Evolutionary conservation across 2,888 invertebrate genomes (phyloP), one percentile per base, ranked within the genome.

Genomic region (Sinopyrophorus schimmeli): DNA sequence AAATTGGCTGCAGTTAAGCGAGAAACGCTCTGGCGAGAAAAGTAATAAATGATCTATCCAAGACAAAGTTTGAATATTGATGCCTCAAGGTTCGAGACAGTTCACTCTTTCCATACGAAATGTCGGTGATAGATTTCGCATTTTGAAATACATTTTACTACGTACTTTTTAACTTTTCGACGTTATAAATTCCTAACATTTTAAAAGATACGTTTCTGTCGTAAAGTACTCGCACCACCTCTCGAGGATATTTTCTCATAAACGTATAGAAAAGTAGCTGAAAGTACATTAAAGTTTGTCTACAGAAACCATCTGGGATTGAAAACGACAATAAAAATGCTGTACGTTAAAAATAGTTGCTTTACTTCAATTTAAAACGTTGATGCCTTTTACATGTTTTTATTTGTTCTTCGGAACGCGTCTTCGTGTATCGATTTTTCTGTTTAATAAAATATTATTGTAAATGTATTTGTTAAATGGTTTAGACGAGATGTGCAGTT

Each of bases 21-120:
- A 58, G 55, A 58, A 58, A 59, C 54, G 60, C 61, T 59, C 57
- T 61, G 43, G 58, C 57, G 60, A 64, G 67, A 65, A 66, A 61
- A 66, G 62, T 71, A 70, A 72, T 70, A 72, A 71, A 72, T 70
- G 71, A 70, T 70, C 66, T 63, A 58, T 59, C 57, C 55, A 61
- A 62, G 67, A 71, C 71, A 66, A 67, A 68, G 66, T 70, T 69
- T 70, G 72, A 71, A 71, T 72, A 71, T 71, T 71, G 71, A 72
- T 72, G 71, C 64, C 62, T 64, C 59, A 64, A 66, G 63, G 65
- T 63, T 65, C 65, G 50, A 62, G 62, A 62, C 66, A 61, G 62
- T 59, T 62, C 60, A 55, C 58, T 58, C 55, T 62, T 57, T 61
- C 59, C 61, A 60, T 61, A 66, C 63, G 64, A 65, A 61, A 59